Evolutionary conservation across 2,888 invertebrate species (phyloP).

Genomic region (Caenorhabditis macrosperma): DNA sequence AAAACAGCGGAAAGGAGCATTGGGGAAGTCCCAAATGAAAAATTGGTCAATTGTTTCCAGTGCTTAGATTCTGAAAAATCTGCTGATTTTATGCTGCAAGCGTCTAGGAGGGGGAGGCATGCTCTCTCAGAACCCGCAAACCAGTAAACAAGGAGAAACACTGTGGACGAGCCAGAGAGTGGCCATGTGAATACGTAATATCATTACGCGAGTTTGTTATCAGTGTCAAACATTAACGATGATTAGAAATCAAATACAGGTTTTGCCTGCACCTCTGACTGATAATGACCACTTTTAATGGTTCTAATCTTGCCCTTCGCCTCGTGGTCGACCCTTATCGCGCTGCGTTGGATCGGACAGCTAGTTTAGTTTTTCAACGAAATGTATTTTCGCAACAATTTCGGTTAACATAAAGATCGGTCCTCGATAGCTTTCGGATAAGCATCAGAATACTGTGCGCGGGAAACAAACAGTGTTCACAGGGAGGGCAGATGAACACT

Average conservation of each 20-base stretch:
- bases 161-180: not conserved
- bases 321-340: slow-evolving; percentile 37
- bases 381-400: not conserved
- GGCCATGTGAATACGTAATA: not conserved
- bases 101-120: too few relatives aligned
- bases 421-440: too few relatives aligned
- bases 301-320: slow-evolving; percentile 43
- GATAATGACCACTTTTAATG: slow-evolving; percentile 32
- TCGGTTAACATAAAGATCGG: not conserved
- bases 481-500: not conserved
- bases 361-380: slow-evolving; percentile 13
- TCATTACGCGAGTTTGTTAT: not conserved
- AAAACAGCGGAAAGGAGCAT: too few relatives aligned
- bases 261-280: not conserved
- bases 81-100: too few relatives aligned
- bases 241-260: slow-evolving; percentile 19
- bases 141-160: too few relatives aligned
- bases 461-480: not conserved
- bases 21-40: too few relatives aligned
- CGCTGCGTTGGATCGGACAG: not conserved
- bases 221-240: not conserved
- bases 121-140: too few relatives aligned
- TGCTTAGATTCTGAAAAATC: too few relatives aligned
- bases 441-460: too few relatives aligned
- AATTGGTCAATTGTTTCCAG: too few relatives aligned